These are phyloP conservation scores for Columbina picui DNA, from an alignment of 2,113 vertebrate genomes.

Conservation along the genomic window DNA sequence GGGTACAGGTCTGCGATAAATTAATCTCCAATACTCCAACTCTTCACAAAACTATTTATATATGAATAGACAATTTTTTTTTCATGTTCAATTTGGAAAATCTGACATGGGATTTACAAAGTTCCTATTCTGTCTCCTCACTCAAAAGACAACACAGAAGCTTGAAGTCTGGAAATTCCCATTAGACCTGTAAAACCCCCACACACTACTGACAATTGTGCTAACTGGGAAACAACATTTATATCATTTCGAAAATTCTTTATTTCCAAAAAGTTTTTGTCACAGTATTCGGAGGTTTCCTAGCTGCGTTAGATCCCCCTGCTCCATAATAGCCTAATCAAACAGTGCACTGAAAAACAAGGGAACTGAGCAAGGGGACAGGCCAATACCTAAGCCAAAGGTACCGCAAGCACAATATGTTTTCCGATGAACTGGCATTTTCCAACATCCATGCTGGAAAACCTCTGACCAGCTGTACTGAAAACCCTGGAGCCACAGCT, in stretches of 20 bases:
- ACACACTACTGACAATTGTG: not conserved
- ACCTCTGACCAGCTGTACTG: not conserved
- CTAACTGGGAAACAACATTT: not conserved
- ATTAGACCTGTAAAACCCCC: not conserved
- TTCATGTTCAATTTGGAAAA: not conserved
- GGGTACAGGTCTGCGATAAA: not conserved
- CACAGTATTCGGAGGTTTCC: not conserved
- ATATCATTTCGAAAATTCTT: not conserved
- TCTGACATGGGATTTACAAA: not conserved
- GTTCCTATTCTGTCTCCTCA: not conserved
- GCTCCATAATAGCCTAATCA: not conserved
- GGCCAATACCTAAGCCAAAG: not conserved
- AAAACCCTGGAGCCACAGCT: not conserved
- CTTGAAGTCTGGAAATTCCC: not conserved
- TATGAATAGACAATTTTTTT: not conserved
- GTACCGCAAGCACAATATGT: not conserved
- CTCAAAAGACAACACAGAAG: not conserved
- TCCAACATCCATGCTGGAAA: not conserved
- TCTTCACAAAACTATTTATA: not conserved
- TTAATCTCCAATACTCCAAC: not conserved
- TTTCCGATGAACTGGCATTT: not conserved
- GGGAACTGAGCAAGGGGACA: not conserved
- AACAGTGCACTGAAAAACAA: not conserved
- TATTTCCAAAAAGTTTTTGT: not conserved
- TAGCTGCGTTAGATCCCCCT: not conserved